Base-by-base conservation (phyloP, 2,888 invertebrate species). In the Cantharis flavilabris region DNA sequence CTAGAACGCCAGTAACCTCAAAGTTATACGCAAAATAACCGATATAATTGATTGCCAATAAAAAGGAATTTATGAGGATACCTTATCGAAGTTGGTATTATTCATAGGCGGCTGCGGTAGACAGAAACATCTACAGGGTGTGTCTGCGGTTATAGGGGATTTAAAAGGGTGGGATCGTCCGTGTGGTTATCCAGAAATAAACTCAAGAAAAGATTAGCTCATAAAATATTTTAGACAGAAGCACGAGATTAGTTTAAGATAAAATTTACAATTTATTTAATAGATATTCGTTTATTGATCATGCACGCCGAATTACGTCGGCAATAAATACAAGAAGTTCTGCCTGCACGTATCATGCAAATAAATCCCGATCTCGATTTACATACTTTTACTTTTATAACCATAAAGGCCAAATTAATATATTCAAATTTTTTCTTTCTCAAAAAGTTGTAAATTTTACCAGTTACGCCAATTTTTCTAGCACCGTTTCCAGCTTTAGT, bases 21-120 rank as follows among this genome's bases (percentile, higher is more conserved):
- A 83, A 83, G 83, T 83, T 83, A 82, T 82, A 82, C 80, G 82
- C 79, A 81, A 82, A 81, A 81, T 82, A 82, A 82, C 82, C 79
- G 82, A 80, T 80, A 82, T 84, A 85, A 85, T 85, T 85, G 85
- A 85, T 84, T 83, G 83, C 83, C 84, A 84, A 85, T 85, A 86
- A 86, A 84, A 84, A 85, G 78, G 83, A 82, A 85, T 85, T 84
- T 84, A 84, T 85, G 83, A 82, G 83, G 82, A 83, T 83, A 83
- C 82, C 84, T 83, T 84, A 84, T 84, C 84, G 83, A 80, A 80
- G 81, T 82, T 80, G 73, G 80, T 84, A 85, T 86, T 85, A 86
- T 85, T 85, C 85, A 85, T 85, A 83, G 84, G 80, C 79, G 82
- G 80, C 82, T 85, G 85, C 82, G 82, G 83, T 77, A 81, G 85